These are phyloP conservation scores for Actinopyga echinites DNA, from an alignment of 53 echinoderm and acorn worm species.

Conservation along the genomic window DNA sequence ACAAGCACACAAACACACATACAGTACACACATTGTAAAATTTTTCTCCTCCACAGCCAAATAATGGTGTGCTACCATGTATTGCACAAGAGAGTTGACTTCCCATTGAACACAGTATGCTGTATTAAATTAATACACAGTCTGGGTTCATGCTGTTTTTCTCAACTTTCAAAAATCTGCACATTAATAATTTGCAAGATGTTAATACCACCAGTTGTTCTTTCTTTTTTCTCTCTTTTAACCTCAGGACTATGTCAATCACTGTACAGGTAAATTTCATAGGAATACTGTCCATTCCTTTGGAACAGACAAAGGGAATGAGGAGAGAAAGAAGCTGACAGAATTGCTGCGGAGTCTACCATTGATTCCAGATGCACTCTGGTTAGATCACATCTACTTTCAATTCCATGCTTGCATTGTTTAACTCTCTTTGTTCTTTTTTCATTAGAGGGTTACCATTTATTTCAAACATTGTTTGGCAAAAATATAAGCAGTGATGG, in stretches of 20 bases:
- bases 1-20: too few relatives aligned
- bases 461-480: background rate
- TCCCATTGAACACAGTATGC: background rate
- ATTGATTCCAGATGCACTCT: background rate
- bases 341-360: background rate
- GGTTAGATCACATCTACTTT: background rate
- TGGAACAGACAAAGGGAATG: background rate
- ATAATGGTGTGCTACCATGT: too few relatives aligned
- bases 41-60: too few relatives aligned
- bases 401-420: background rate
- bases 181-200: background rate
- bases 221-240: background rate
- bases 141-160: background rate
- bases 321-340: background rate
- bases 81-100: background rate
- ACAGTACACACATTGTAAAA: too few relatives aligned
- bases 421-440: background rate
- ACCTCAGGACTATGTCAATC: background rate
- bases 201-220: background rate
- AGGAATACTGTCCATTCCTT: slow-evolving; percentile 10
- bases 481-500: background rate
- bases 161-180: background rate
- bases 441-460: background rate
- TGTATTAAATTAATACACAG: background rate
- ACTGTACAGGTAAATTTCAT: slow-evolving; percentile 24